Base-by-base conservation (phyloP, 2,797 vertebrate species). In the Staurois parvus region DNA sequence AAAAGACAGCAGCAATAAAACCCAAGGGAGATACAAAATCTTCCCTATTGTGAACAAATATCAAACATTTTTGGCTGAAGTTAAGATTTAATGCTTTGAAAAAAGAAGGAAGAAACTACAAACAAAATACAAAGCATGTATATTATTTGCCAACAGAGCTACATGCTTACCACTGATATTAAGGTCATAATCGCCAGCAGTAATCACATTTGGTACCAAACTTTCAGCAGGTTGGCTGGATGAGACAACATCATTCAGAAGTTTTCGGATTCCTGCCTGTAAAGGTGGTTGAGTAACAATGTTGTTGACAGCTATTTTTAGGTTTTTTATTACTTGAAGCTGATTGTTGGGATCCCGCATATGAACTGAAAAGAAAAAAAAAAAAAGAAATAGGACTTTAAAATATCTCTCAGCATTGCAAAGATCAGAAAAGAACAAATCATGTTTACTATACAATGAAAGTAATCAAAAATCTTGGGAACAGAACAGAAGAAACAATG, bases 341-440 rank as follows among this genome's bases (percentile, higher is more conserved):
- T 98, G 97, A 92, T 99, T 99, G 94, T 96, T 99, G 75, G 98
- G 97, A 92, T 99, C 98, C 90, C 97, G 95, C 92, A 99, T 96
- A 89, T 99, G 98, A 91, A 97, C 98, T 99, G 77, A 48, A 87
- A 91, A 86, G 68, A 24, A 85, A 76, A 28, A 79, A 78, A 78
- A 72, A 78, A 88, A 74, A 56, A 30, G 28, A 48, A 56, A 56
- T 9, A 24, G 2, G 0, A 1, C 52, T 24, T 21, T 24, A 24
- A 59, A 2, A 59, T 13, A 21, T 0, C 3, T 29, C 5, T 3
- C 13, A 11, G 24, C 62, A 66, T 66, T 28, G 12, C 13, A 13
- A 59, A 8, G 21, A 19, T 32, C 4, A 4, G 4, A 32, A 32
- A 32, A 5, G 17, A 0, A 7, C 6, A 24, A 52, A 56, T 56